Conservation (phyloP, 2,113 vertebrate species). For the Neomonachus schauinslandi region DNA sequence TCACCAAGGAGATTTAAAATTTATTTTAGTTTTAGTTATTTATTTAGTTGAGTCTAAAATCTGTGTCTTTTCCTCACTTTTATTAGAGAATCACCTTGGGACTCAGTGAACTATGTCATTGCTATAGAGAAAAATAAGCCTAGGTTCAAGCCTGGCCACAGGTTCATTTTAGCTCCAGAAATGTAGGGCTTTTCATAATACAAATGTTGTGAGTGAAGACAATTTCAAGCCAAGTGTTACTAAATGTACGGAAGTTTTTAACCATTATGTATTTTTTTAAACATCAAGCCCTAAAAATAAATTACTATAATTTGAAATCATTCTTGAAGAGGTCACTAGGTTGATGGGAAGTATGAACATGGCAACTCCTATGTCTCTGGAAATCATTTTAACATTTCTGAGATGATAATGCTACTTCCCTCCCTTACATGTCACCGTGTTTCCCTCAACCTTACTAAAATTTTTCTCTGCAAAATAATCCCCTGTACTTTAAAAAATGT, state of each 20-base stretch:
- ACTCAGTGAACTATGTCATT: neutral
- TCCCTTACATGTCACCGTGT: neutral
- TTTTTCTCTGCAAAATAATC: neutral
- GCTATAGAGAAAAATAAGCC: conserved; percentile 5
- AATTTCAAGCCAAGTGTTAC: conserved; percentile 9
- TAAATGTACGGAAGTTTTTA: neutral
- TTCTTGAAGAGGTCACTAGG: neutral
- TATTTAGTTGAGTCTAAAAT: conserved; percentile 30
- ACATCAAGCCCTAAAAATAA: neutral
- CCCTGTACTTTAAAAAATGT: neutral
- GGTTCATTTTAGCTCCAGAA: neutral
- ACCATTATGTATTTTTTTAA: neutral
- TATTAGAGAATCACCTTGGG: neutral
- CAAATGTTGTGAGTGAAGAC: neutral
- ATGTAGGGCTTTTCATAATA: neutral
- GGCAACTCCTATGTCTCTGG: neutral
- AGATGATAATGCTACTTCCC: neutral
- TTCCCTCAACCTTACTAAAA: neutral
- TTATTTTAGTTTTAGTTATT: neutral
- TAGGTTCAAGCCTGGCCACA: neutral
- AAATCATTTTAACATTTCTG: conserved; percentile 10
- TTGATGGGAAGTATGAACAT: neutral
- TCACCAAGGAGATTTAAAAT: neutral
- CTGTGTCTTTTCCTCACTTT: neutral
- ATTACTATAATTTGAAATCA: neutral